These are phyloP conservation scores for Gopherus evgoodei DNA, from an alignment of 2,113 vertebrate genomes.

Conservation along the genomic window DNA sequence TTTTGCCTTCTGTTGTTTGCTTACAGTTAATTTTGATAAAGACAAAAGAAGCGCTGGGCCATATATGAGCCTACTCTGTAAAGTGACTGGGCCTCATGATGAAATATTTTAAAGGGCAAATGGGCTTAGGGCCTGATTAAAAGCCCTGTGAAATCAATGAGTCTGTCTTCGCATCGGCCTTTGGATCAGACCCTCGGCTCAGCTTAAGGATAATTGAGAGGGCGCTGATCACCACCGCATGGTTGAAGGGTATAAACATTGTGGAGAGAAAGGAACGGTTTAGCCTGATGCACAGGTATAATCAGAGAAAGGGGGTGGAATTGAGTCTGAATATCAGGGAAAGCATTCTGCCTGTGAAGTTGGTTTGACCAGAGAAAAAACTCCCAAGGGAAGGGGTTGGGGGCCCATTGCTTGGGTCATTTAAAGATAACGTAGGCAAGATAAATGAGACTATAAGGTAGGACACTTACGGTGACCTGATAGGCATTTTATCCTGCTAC, in stretches of 20 bases:
- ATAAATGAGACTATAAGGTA: background rate
- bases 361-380: rapidly evolving
- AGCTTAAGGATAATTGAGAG: background rate
- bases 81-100: background rate
- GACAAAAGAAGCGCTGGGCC: background rate
- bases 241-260: rapidly evolving
- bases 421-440: background rate
- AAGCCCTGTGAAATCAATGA: rapidly evolving
- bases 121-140: background rate
- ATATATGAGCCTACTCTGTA: background rate
- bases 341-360: background rate
- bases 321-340: background rate
- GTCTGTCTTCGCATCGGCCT: background rate
- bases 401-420: rapidly evolving
- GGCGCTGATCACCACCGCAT: background rate
- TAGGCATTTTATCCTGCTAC: conserved; percentile 6
- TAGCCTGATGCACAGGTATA: rapidly evolving
- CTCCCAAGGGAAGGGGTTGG: background rate
- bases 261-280: background rate
- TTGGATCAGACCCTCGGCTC: background rate
- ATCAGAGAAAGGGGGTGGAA: background rate
- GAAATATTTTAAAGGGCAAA: background rate
- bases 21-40: background rate
- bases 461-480: conserved; percentile 35
- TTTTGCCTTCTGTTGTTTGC: background rate